Evolutionary conservation across 2,797 vertebrate genomes (phyloP).

Genomic region (Fistularia commersonii): DNA sequence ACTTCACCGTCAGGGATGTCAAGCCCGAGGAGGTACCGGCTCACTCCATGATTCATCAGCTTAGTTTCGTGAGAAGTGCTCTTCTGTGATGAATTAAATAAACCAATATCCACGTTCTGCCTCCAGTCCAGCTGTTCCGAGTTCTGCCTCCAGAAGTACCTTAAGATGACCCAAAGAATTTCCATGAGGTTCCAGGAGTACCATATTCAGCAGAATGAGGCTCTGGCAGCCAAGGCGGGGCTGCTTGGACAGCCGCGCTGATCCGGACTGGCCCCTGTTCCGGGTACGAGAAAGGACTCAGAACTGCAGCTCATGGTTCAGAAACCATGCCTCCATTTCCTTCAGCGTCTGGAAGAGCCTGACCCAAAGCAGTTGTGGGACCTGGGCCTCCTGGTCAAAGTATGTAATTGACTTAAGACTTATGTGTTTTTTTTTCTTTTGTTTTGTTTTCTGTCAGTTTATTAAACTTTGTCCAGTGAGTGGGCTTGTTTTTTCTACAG

Average conservation of each 20-base stretch:
- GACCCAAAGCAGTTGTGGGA: too few relatives aligned
- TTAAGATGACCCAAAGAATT: slow-evolving; percentile 99
- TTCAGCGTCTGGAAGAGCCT: too few relatives aligned
- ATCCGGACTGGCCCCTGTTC: not conserved
- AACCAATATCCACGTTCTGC: not conserved
- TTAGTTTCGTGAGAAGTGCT: not conserved
- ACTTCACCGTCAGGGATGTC: slow-evolving; percentile 93
- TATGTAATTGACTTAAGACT: too few relatives aligned
- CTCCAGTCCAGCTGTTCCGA: slow-evolving; percentile 88
- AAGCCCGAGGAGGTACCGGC: slow-evolving; percentile 86
- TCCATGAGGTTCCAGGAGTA: slow-evolving; percentile 99
- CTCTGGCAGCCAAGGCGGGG: slow-evolving; percentile 93
- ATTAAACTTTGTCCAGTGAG: too few relatives aligned
- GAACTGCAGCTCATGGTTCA: not conserved
- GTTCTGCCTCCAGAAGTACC: slow-evolving; percentile 94
- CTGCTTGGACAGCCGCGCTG: slow-evolving; percentile 85
- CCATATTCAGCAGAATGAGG: slow-evolving; percentile 98
- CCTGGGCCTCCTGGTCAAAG: too few relatives aligned
- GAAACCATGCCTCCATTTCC: not conserved
- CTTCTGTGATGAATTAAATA: too few relatives aligned
- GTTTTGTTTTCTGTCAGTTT: too few relatives aligned
- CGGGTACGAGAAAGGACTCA: not conserved
- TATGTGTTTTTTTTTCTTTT: too few relatives aligned
- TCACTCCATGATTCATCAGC: not conserved
- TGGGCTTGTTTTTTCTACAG: too few relatives aligned